Evolutionary conservation across 37 sponge, comb jelly and placozoan genomes (phyloP), one percentile per base, ranked within the genome.

Genomic region (Beroe ovata): DNA sequence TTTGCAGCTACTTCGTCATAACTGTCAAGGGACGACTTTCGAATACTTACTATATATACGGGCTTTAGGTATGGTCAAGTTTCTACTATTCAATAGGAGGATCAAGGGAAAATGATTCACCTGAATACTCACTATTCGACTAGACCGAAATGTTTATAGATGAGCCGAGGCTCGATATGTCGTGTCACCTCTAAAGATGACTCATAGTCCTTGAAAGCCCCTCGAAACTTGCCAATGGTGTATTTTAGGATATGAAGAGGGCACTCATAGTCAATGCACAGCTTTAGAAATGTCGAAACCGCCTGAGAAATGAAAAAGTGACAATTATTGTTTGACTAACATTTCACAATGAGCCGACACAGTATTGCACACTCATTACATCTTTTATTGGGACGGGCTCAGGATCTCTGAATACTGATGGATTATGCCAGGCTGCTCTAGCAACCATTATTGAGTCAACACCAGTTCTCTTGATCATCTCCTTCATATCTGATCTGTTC

Each of bases 401-500:
- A 21, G 54, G 35, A 0, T 71, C 94, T 94, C 99, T 92, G 92
- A 98, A 98, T 16, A 98, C 72, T 1, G 96, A 96, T 14, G 94
- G 94, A 64, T 98, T 96, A 90, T 93, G 84, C 91, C 94, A 92
- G 39, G 99, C 99, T 11, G 95, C 93, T 64, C 99, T 62, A 14
- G 99, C 99, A 21, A 98, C 28, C 99, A 98, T 98, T 37, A 96
- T 77, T n/a, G 36, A 21, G n/a, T 77, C 47, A 22, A 40, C 84
- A 6, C 84, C 84, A 1, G 84, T 77, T 54, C 25, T 40, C 84
- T 77, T 42, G 26, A 77, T 77, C 84, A 77, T 8, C 23, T 20
- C 54, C 8, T 25, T 60, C 89, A 89, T 89, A 25, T 60, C 64
- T 38, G 34, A 8, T n/a, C 38, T 59, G 29, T 60, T 60, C 32